Evolutionary conservation across 2,888 invertebrate species (phyloP), one percentile per base, ranked within the genome.

Genomic region (Amorpha juglandis): DNA sequence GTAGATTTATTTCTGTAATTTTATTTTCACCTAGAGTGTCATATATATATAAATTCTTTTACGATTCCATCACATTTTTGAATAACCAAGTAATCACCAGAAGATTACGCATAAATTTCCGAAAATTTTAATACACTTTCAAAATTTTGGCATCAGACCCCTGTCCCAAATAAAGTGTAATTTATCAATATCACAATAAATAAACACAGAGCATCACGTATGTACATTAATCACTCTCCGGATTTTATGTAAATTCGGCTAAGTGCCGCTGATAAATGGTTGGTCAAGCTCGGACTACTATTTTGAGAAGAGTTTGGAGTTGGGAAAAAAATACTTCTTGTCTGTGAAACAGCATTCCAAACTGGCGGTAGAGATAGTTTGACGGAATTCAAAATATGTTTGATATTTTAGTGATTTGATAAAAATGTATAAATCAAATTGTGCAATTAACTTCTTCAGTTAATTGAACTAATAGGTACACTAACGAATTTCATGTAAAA

Each of bases 261-360:
- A 91, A 92, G 92, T 90, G 88, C 84, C 77, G 19, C 85, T 92
- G 92, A 92, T 92, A 86, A 91, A 92, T 92, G 90, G 78, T 87
- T 86, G 90, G 90, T 89, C 91, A 89, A 87, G 85, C 81, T 75
- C 74, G 73, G 68, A 16, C 65, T 70, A 69, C 48, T 35, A 19
- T 12, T 21, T 19, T 67, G 66, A 71, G 6, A 21, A 68, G n/a
- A 71, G 42, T 78, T 27, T 62, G 76, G 67, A 81, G 74, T 77
- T 80, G 9, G 63, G 62, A 71, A 45, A 64, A 63, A 35, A 35
- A 35, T 35, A 35, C 7, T 35, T 35, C n/a, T n/a, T n/a, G n/a
- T n/a, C n/a, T n/a, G n/a, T n/a, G n/a, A n/a, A n/a, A n/a, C n/a
- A n/a, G n/a, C n/a, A n/a, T n/a, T n/a, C n/a, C n/a, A n/a, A n/a